These are phyloP conservation scores for Papilio glaucus DNA, from an alignment of 1,140 invertebrate species.

Conservation along the genomic window DNA sequence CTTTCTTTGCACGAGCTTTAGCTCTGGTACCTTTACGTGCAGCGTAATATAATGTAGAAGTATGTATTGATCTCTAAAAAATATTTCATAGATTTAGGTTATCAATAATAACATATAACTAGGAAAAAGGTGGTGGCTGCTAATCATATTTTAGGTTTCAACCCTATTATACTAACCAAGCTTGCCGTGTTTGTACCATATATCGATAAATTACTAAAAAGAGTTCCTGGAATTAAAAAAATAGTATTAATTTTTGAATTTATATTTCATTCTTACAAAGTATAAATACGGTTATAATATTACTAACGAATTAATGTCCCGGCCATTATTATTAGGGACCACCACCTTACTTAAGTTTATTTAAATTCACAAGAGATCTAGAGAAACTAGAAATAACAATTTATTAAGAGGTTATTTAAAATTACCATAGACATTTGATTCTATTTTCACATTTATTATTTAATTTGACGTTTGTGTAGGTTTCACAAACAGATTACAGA, in stretches of 20 bases:
- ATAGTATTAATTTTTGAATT: slow-evolving; percentile 25
- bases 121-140: neutral
- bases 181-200: slow-evolving; percentile 54
- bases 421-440: no score
- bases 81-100: slow-evolving; percentile 31
- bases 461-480: no score
- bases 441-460: no score
- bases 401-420: slow-evolving; percentile 46
- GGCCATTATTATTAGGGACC: slow-evolving; percentile 54
- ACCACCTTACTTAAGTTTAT: neutral
- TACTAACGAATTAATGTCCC: slow-evolving; percentile 68
- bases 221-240: slow-evolving; percentile 62
- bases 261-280: neutral
- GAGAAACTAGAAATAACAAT: neutral
- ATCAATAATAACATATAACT: neutral
- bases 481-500: no score
- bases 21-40: slow-evolving; percentile 91
- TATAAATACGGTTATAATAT: neutral
- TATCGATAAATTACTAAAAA: slow-evolving; percentile 57
- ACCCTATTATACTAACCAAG: slow-evolving; percentile 57
- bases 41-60: slow-evolving; percentile 83
- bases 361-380: neutral
- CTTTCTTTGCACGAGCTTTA: slow-evolving; percentile 87
- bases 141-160: neutral
- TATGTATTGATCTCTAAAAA: slow-evolving; percentile 67